Base-by-base conservation (phyloP, 2,888 invertebrate genomes). In the Trichopria drosophilae region DNA sequence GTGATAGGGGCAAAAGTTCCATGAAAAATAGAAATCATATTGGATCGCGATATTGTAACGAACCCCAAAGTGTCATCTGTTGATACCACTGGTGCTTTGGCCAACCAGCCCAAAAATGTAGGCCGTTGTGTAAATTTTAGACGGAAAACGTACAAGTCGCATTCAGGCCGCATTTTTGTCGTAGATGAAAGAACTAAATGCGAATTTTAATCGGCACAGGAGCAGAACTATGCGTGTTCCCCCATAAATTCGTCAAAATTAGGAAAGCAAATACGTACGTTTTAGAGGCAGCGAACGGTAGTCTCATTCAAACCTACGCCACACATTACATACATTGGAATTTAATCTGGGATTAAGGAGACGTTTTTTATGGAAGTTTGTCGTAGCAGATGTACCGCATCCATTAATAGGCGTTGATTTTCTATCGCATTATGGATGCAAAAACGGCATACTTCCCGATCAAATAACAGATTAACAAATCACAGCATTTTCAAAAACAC, bases 321-420 rank as follows among this genome's bases (percentile, higher is more conserved):
- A n/a, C n/a, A n/a, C n/a, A 1, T 51, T 42, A 5, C 51, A 53
- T 2, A 52, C 57, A 2, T 37, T 65, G 1, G 40, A 53, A 1
- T 39, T 69, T 2, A 55, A 69, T 28, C 44, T 71, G 3, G 64
- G 67, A 6, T 51, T 70, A 10, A 58, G 63, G 9, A 55, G 66
- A 2, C 50, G 46, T 4, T 69, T 64, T 15, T 37, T 45, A 0
- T 72, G 69, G 69, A 45, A 53, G 2, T 73, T 71, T 48, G 56
- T 67, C 4, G 56, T 71, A 1, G 69, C 69, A 0, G 65, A 69
- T 26, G 63, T 68, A 4, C 45, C 63, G 2, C 64, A 62, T 29
- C 64, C 71, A 0, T 71, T 72, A 3, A 68, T 72, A 15, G 68
- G 69, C n/a, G 69, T 61, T 1, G 70, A 71, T 51, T 66, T 72